These are phyloP conservation scores for Papilio dardanus DNA, from an alignment of 1,140 invertebrate species.

Conservation along the genomic window DNA sequence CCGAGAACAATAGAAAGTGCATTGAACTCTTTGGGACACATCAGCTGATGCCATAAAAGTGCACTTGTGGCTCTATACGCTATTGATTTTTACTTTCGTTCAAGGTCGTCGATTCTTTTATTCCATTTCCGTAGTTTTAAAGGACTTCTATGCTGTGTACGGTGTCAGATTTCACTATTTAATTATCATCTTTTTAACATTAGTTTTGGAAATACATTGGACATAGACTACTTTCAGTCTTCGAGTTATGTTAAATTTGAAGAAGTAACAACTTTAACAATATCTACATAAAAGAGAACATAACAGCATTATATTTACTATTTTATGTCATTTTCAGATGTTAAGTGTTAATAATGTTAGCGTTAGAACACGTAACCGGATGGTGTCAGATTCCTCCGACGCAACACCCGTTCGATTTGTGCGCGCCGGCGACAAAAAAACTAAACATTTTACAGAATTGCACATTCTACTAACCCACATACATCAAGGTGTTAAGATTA, in stretches of 20 bases:
- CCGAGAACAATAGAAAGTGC: constrained; percentile 73
- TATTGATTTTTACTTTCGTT: constrained; percentile 74
- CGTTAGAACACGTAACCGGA: constrained; percentile 51
- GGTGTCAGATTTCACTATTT: background rate
- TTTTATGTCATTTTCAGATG: background rate
- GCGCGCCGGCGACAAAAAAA: constrained; percentile 68
- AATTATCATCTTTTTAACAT: background rate
- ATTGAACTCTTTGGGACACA: constrained; percentile 75
- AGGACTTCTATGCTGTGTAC: constrained; percentile 18
- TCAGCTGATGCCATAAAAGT: constrained; percentile 78
- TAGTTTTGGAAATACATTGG: background rate
- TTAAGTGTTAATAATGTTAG: constrained; percentile 37
- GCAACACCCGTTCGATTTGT: constrained; percentile 72
- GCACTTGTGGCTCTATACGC: constrained; percentile 68
- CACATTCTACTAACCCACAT: constrained; percentile 78
- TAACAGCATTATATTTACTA: background rate
- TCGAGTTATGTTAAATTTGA: background rate
- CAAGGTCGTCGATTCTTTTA: constrained; percentile 61
- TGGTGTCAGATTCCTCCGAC: constrained; percentile 69
- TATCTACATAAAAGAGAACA: too few relatives aligned
- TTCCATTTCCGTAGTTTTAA: constrained; percentile 36
- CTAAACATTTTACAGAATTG: constrained; percentile 54
- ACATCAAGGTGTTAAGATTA: constrained; percentile 78
- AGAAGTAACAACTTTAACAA: background rate
- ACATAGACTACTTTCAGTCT: background rate